These are phyloP conservation scores for Sarcophilus harrisii DNA, from an alignment of 2,797 vertebrate genomes.

Conservation along the genomic window DNA sequence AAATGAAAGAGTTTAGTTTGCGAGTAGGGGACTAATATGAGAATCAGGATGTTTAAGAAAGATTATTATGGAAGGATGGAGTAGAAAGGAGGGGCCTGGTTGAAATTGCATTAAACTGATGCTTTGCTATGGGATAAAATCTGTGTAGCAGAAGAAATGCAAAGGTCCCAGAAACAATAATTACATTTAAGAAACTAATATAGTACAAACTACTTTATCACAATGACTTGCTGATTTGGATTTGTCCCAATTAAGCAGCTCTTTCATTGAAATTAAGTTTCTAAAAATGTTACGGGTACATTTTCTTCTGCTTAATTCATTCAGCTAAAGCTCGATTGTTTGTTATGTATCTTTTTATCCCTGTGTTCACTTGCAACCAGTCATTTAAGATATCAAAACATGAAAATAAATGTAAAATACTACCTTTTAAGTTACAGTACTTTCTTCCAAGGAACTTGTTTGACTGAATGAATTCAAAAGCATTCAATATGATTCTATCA, in stretches of 20 bases:
- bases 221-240: conserved; percentile 77
- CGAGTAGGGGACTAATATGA: neutral
- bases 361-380: conserved; percentile 46
- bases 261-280: conserved; percentile 77
- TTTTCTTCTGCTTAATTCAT: conserved; percentile 62
- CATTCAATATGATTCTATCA: neutral
- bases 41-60: neutral
- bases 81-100: neutral
- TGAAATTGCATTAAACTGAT: conserved; percentile 37
- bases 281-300: conserved; percentile 70
- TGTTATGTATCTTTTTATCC: conserved; percentile 57
- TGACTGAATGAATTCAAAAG: neutral
- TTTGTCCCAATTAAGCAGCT: conserved; percentile 73
- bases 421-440: conserved; percentile 38
- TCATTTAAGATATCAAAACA: conserved; percentile 31
- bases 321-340: conserved; percentile 66
- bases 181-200: conserved; percentile 74
- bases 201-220: conserved; percentile 62
- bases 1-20: neutral
- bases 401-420: conserved; percentile 41
- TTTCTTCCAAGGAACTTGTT: conserved; percentile 26
- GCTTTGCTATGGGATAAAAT: conserved; percentile 42
- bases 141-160: conserved; percentile 64
- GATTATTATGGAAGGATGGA: conserved; percentile 25
- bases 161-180: conserved; percentile 72